A percentile compares a stretch with the other conserved stretches of the same genome.
These are phyloP conservation scores for Heliconius ethilla DNA, from an alignment of 2,888 invertebrate species.

Conservation along the genomic window DNA sequence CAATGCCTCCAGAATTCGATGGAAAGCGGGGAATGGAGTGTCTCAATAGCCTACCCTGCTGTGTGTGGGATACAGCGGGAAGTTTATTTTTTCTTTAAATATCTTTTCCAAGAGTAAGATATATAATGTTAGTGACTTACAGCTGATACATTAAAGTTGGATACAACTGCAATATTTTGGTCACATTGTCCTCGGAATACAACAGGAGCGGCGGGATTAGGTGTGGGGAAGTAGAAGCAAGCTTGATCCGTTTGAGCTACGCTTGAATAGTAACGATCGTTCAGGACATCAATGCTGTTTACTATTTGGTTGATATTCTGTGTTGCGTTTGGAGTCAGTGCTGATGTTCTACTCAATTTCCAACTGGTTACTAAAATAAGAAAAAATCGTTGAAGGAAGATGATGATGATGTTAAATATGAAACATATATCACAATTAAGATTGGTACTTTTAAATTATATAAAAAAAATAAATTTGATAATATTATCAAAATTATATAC, in stretches of 20 bases:
- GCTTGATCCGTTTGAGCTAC: conserved; percentile 47
- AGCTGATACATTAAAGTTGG: conserved; percentile 48
- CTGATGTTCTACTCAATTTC: conserved; percentile 49
- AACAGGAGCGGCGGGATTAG: conserved; percentile 39
- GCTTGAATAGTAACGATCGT: conserved; percentile 46
- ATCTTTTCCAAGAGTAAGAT: neutral
- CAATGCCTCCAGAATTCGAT: no score
- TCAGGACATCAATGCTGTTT: conserved; percentile 47
- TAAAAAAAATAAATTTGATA: neutral
- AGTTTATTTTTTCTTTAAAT: no score
- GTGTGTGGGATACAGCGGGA: no score
- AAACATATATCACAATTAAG: neutral
- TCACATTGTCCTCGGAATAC: conserved; percentile 56
- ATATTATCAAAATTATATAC: conserved; percentile 44
- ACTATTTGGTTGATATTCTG: conserved; percentile 46
- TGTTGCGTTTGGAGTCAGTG: conserved; percentile 40
- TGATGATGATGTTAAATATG: no score
- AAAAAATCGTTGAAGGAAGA: neutral
- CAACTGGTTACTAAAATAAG: conserved; percentile 50
- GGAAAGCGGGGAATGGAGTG: no score
- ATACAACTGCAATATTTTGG: conserved; percentile 49
- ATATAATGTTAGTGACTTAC: conserved; percentile 24
- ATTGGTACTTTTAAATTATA: neutral
- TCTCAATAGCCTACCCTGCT: no score
- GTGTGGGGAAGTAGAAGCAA: conserved; percentile 52